Evolutionary conservation across 2,888 invertebrate genomes (phyloP).

Genomic region (Cephus nigrinus): DNA sequence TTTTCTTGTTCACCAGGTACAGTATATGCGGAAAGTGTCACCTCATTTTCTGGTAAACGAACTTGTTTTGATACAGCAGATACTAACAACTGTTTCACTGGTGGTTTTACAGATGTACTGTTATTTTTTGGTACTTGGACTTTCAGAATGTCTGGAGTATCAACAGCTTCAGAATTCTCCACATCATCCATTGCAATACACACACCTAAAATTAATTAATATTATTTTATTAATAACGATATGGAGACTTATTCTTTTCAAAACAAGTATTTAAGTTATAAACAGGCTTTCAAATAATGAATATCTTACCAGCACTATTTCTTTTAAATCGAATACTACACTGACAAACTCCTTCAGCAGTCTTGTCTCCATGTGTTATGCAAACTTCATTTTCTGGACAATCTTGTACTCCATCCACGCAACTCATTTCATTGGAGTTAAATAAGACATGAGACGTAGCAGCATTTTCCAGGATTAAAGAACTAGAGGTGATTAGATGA

Average conservation of each 20-base stretch:
- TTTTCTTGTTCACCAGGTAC: conserved; percentile 80
- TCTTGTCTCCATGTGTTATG: conserved; percentile 69
- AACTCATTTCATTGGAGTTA: conserved; percentile 69
- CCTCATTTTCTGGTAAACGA: conserved; percentile 85
- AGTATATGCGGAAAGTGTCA: conserved; percentile 84
- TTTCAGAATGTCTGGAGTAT: conserved; percentile 39
- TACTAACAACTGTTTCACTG: conserved; percentile 77
- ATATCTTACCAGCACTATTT: conserved; percentile 64
- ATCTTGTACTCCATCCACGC: conserved; percentile 71
- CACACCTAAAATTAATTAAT: conserved; percentile 37
- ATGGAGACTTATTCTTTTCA: conserved; percentile 2
- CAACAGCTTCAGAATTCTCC: conserved; percentile 34
- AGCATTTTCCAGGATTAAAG: conserved; percentile 39
- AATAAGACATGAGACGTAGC: conserved; percentile 53
- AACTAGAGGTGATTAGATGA: conserved; percentile 40
- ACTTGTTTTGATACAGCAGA: conserved; percentile 83
- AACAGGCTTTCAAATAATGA: background rate
- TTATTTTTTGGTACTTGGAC: conserved; percentile 24
- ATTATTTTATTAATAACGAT: background rate
- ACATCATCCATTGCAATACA: conserved; percentile 41
- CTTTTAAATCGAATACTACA: conserved; percentile 75
- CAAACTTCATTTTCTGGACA: conserved; percentile 81
- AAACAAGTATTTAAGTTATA: background rate
- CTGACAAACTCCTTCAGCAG: conserved; percentile 77
- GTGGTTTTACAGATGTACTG: conserved; percentile 65